A percentile compares a stretch with the other conserved stretches of the same genome.
phyloP scores from a whole-genome alignment of 1,140 invertebrate species.

The Nylanderia fulva region DNA sequence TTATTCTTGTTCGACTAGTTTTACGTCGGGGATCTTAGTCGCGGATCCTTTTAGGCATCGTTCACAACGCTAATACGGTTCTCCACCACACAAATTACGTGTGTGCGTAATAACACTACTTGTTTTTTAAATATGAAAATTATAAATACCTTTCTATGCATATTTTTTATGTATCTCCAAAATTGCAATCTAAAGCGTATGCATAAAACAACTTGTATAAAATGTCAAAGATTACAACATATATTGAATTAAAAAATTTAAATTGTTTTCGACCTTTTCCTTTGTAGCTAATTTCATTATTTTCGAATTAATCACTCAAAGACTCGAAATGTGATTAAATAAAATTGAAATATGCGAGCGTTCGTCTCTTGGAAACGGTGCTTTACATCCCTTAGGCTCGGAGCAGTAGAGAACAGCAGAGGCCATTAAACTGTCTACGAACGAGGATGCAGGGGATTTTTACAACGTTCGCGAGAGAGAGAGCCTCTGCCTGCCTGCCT shows the following conservation, averaged over 20 bases:
- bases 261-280: too few relatives aligned
- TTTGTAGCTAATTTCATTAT: too few relatives aligned
- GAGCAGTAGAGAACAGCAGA: conserved; percentile 71
- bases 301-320: not conserved
- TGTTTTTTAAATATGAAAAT: not conserved
- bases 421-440: conserved; percentile 84
- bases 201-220: too few relatives aligned
- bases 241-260: too few relatives aligned
- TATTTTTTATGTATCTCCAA: not conserved
- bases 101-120: not conserved
- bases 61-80: conserved; percentile 45
- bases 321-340: too few relatives aligned
- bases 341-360: not conserved
- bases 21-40: conserved; percentile 53
- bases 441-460: conserved; percentile 75
- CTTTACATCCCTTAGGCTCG: conserved; percentile 78
- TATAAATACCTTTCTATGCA: not conserved
- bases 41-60: conserved; percentile 51
- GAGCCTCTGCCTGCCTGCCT: conserved; percentile 42
- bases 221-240: too few relatives aligned
- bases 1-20: conserved; percentile 59
- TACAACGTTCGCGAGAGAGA: conserved; percentile 73
- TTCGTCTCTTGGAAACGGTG: conserved; percentile 76
- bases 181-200: not conserved
- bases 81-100: not conserved